These are phyloP conservation scores for Acronicta aceris DNA, from an alignment of 2,888 invertebrate species.

Conservation along the genomic window DNA sequence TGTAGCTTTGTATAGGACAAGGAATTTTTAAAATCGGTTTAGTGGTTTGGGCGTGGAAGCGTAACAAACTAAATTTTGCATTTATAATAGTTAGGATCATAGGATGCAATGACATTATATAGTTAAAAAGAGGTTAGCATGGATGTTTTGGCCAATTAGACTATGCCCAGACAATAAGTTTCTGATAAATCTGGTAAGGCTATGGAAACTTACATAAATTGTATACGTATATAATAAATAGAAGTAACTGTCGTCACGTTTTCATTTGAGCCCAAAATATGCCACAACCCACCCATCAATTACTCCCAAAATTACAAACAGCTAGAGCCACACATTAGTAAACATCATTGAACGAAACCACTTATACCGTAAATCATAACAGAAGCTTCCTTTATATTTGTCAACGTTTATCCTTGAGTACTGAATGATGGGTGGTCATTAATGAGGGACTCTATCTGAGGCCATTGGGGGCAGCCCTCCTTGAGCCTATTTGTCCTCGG, in stretches of 20 bases:
- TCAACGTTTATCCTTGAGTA: constrained; percentile 80
- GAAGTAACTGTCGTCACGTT: neutral
- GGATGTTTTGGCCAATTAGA: too few species aligned
- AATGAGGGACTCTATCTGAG: constrained; percentile 74
- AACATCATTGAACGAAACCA: constrained; percentile 53
- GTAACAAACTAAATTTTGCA: too few species aligned
- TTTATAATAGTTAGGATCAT: too few species aligned
- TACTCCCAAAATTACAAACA: constrained; percentile 35
- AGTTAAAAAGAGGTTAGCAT: too few species aligned
- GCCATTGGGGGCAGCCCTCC: constrained; percentile 78
- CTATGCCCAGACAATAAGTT: too few species aligned
- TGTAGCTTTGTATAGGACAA: too few species aligned
- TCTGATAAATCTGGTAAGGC: too few species aligned
- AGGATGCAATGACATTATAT: too few species aligned
- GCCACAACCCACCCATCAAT: constrained; percentile 35
- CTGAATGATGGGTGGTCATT: constrained; percentile 81
- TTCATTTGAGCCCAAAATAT: constrained; percentile 14
- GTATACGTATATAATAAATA: too few species aligned
- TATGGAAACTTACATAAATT: too few species aligned
- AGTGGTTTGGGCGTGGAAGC: too few species aligned
- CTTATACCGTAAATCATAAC: constrained; percentile 77
- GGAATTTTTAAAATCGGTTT: too few species aligned
- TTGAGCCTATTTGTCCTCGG: constrained; percentile 78
- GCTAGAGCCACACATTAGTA: constrained; percentile 30
- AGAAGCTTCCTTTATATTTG: constrained; percentile 79